Conservation (phyloP, 1,140 invertebrate genomes). For the Brachionus asplanchnoidis region DNA sequence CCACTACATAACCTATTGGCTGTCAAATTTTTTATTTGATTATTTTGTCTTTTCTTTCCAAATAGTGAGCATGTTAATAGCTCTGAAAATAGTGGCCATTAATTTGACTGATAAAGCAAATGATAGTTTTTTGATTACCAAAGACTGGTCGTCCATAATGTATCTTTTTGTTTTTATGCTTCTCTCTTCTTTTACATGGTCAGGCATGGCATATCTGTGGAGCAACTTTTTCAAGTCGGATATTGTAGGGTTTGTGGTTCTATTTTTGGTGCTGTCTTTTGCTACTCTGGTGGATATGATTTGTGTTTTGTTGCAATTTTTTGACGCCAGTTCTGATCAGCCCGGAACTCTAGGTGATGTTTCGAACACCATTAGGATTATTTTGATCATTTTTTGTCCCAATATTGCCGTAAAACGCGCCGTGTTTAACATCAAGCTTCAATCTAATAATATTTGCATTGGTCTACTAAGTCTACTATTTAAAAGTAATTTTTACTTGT, state of each 20-base stretch:
- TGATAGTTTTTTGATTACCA: not conserved
- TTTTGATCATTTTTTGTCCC: slow-evolving; percentile 3
- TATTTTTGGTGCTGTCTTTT: slow-evolving; percentile 26
- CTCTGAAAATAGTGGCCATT: slow-evolving; percentile 7
- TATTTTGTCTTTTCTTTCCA: not conserved
- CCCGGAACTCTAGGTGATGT: not conserved
- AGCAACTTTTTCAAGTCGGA: slow-evolving; percentile 34
- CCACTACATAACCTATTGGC: not conserved
- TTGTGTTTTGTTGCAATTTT: slow-evolving; percentile 16
- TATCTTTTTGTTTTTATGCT: slow-evolving; percentile 31
- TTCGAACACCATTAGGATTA: not conserved
- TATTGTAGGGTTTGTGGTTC: slow-evolving; percentile 18
- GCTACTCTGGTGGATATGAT: slow-evolving; percentile 30
- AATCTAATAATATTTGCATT: not conserved
- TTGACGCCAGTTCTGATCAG: not conserved
- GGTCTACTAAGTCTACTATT: not conserved
- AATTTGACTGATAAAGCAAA: not conserved
- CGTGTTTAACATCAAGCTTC: slow-evolving; percentile 15
- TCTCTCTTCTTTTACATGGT: slow-evolving; percentile 9
- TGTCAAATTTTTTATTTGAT: slow-evolving; percentile 33
- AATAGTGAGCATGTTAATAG: not conserved
- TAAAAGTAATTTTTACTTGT: not conserved
- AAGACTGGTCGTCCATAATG: not conserved
- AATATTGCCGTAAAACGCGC: slow-evolving; percentile 37
- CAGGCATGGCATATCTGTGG: not conserved